Base-by-base conservation (phyloP, 2,797 vertebrate genomes). In the Cottoperca gobio region DNA sequence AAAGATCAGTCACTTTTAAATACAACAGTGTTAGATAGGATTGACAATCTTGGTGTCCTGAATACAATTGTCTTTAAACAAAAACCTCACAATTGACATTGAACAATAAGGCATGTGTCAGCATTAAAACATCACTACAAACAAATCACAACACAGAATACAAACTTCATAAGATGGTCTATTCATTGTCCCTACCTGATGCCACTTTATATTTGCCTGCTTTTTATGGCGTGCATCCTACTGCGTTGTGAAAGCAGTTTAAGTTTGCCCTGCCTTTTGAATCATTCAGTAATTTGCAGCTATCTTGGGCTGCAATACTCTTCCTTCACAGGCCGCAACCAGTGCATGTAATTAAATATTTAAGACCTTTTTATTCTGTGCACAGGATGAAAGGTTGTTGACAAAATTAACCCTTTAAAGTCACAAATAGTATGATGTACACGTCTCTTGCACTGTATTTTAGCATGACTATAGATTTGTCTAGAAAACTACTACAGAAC, bases 251-350 rank as follows among this genome's bases (percentile, higher is more conserved):
- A 71, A 77, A 75, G 72, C 84, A 86, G 77, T 81, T 82, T 73
- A 87, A 70, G 74, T 91, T 91, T 86, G 86, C 81, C 70, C 76
- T 79, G 67, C 76, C 86, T 83, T 85, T 86, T 94, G 86, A 93
- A 93, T 93, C 88, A 92, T 94, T 94, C 85, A 93, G 88, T 87
- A 71, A 92, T 91, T 86, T 91, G 86, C 86, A 88, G 89, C 92
- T 92, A 92, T 93, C 90, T 93, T 92, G 79, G 84, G 85, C 90
- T 79, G 82, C 85, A 90, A 90, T 87, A 70, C 82, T 89, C 79
- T 83, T 85, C 76, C 79, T 85, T 86, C 67, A 81, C 77, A 88
- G 85, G 75, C 89, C 88, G 81, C 81, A 89, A 86, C 74, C 77
- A 70, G 86, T 90, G 85, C 87, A 89, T 84, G 81, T 78, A 81